Conservation (phyloP, 2,113 vertebrate genomes). For the Sorex fumeus region DNA sequence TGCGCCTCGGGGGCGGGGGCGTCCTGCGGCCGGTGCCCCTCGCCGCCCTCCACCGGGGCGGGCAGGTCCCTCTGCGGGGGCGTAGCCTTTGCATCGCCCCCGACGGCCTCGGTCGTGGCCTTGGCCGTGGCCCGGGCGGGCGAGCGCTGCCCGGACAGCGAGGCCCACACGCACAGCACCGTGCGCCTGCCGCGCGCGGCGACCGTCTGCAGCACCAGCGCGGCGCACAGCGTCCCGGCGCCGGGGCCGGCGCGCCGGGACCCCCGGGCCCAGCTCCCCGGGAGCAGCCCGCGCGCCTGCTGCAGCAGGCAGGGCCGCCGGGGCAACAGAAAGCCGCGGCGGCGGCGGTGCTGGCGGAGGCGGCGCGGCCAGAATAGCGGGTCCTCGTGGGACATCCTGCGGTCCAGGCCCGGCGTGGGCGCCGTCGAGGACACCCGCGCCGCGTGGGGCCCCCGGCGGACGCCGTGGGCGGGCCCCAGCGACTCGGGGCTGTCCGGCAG, state of each 20-base stretch:
- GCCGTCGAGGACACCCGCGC: fast-evolving
- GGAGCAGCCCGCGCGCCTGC: slow-evolving; percentile 86
- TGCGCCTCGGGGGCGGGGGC: slow-evolving; percentile 75
- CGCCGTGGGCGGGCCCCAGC: slow-evolving; percentile 79
- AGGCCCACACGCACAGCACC: slow-evolving; percentile 70
- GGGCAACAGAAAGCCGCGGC: slow-evolving; percentile 83
- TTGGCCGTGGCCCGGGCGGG: slow-evolving; percentile 90
- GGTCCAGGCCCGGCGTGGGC: not conserved
- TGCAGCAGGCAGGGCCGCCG: slow-evolving; percentile 84
- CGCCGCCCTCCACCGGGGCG: not conserved
- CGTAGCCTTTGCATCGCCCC: slow-evolving; percentile 89
- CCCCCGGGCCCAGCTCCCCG: slow-evolving; percentile 83
- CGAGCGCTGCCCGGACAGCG: slow-evolving; percentile 17
- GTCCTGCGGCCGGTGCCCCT: slow-evolving; percentile 81
- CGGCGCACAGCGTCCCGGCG: slow-evolving; percentile 84
- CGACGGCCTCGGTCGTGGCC: slow-evolving; percentile 89
- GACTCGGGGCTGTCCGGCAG: slow-evolving; percentile 79
- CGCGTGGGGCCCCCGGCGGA: slow-evolving; percentile 73
- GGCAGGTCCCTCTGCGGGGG: slow-evolving; percentile 55
- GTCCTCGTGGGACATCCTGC: slow-evolving; percentile 81
- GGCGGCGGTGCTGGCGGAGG: not conserved
- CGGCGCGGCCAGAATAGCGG: slow-evolving; percentile 54
- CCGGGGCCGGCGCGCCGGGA: slow-evolving; percentile 88
- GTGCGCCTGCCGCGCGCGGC: slow-evolving; percentile 79
- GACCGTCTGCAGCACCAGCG: too few species aligned